A percentile compares a stretch with the other conserved stretches of the same genome.
phyloP scores from a whole-genome alignment of 2,797 vertebrate genomes.

The Bradypodion pumilum region DNA sequence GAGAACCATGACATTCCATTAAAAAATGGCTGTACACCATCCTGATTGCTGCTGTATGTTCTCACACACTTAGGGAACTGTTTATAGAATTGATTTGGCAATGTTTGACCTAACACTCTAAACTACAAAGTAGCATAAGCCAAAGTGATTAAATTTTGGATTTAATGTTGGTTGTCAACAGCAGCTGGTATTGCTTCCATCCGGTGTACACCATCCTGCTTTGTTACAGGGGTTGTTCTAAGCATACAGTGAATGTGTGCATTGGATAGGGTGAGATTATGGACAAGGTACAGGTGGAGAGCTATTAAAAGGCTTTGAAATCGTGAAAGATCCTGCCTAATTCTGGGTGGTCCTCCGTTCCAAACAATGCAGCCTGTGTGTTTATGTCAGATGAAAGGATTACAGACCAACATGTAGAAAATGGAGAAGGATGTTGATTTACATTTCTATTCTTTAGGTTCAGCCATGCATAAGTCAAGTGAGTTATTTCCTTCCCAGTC shows the following conservation, averaged over 20 bases:
- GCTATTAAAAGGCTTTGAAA: slow-evolving; percentile 52
- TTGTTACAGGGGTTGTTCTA: slow-evolving; percentile 42
- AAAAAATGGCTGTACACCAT: not conserved
- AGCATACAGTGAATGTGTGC: slow-evolving; percentile 49
- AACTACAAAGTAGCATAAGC: not conserved
- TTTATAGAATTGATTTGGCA: not conserved
- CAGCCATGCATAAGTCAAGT: not conserved
- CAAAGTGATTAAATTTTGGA: not conserved
- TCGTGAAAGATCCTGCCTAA: slow-evolving; percentile 35
- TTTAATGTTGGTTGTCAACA: slow-evolving; percentile 29
- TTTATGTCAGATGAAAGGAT: slow-evolving; percentile 37
- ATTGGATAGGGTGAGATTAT: slow-evolving; percentile 70
- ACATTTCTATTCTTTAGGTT: slow-evolving; percentile 5
- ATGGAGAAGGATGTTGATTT: slow-evolving; percentile 29
- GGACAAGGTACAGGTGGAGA: slow-evolving; percentile 69
- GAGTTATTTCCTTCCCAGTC: not conserved
- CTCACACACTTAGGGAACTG: not conserved
- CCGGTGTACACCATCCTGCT: slow-evolving; percentile 23
- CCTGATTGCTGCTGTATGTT: not conserved
- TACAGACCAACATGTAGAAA: slow-evolving; percentile 9
- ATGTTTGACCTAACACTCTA: not conserved
- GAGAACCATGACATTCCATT: not conserved
- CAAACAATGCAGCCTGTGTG: slow-evolving; percentile 40
- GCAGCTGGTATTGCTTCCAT: slow-evolving; percentile 34
- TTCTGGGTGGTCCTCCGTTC: slow-evolving; percentile 61